Percentiles rank a stretch among this genome's conserved stretches.
phyloP scores from a whole-genome alignment of 1,140 invertebrate species.

The Zaprionus camerounensis region DNA sequence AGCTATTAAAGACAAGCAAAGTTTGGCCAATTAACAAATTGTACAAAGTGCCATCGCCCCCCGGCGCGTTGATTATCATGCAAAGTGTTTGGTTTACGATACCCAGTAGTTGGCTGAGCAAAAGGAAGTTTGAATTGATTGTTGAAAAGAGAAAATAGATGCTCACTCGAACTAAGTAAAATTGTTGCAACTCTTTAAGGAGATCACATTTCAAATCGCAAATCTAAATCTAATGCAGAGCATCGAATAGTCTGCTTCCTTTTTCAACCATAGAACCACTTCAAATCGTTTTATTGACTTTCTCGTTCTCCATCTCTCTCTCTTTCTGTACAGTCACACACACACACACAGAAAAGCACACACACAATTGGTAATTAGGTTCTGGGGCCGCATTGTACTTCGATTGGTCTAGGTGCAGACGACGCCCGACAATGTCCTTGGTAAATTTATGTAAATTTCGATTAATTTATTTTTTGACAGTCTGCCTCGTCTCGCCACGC shows the following conservation, averaged over 20 bases:
- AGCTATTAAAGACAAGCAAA: conserved; percentile 45
- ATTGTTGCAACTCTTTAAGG: not conserved
- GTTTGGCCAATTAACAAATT: conserved; percentile 50
- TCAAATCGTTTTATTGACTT: conserved; percentile 27
- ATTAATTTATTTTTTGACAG: conserved; percentile 74
- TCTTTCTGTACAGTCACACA: not conserved
- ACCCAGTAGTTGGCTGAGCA: not conserved
- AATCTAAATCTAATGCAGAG: not conserved
- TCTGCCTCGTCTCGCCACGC: conserved; percentile 2
- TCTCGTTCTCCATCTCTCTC: not conserved
- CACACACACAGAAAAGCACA: no score
- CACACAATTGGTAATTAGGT: conserved; percentile 69
- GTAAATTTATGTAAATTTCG: conserved; percentile 78
- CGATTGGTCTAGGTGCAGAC: conserved; percentile 56
- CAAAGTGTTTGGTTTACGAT: conserved; percentile 27
- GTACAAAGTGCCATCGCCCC: conserved; percentile 24
- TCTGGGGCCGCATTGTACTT: conserved; percentile 56
- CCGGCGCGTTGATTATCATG: conserved; percentile 44
- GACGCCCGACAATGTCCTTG: conserved; percentile 41
- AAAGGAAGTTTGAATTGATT: not conserved
- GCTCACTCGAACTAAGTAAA: no score
- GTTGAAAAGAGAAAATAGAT: not conserved
- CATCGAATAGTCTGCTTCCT: not conserved
- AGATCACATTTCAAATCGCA: not conserved
- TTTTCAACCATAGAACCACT: not conserved